Evolutionary conservation across 2,797 vertebrate species (phyloP), one percentile per base, ranked within the genome.

Genomic region (Alosa sapidissima): DNA sequence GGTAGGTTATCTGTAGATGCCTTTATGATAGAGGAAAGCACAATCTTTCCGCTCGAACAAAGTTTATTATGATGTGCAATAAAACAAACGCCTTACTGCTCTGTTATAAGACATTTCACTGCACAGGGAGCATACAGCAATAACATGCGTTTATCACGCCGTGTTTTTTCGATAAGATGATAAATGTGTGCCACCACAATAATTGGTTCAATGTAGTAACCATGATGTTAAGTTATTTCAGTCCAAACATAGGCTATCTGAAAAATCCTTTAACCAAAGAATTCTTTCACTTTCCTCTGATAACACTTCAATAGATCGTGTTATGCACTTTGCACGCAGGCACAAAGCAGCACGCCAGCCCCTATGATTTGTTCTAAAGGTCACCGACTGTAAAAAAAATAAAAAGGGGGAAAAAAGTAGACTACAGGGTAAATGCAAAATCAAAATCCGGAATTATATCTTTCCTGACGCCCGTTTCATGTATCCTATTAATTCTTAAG

Each of bases 1-100:
- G 21, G 58, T 62, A 78, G 72, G 72, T 78, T 19, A 78, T 78
- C 72, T 78, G 72, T 14, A 33, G 72, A 47, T 78, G 72, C 41
- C 72, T 78, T 78, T 78, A 33, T 41, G 21, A 58, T n/a, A 54
- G 13, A 78, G 78, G 41, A 51, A 51, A 62, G 60, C 13, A 8
- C 28, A 81, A 58, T 3, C 72, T 78, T 78, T 78, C 72, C 16
- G 72, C 72, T 78, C 7, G 36, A 78, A 75, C 68, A 75, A 47
- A 47, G 72, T 78, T 45, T 47, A 8, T 72, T 72, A 36, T 72
- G 65, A 41, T 83, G 21, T 82, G 72, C 51, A 58, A 75, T 75
- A 75, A 75, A 75, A 75, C 16, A 75, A 75, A 75, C 36, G 13
- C 68, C 11, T 45, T 16, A 75, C 7, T 33, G 28, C n/a, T 36